A percentile compares a stretch with the other conserved stretches of the same genome.
phyloP scores from a whole-genome alignment of 1,140 invertebrate genomes.

The Antheraea pernyi region DNA sequence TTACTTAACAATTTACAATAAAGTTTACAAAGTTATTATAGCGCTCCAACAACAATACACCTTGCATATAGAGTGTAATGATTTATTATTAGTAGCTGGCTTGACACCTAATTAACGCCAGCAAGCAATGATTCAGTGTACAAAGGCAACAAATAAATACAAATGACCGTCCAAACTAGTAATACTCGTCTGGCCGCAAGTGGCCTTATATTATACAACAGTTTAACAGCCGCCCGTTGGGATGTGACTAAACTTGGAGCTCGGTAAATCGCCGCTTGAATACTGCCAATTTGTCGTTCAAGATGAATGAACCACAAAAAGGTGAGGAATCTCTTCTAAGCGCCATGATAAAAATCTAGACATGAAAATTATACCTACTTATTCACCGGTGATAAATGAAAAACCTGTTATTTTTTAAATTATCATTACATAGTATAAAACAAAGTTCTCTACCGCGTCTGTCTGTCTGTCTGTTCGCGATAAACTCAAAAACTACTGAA shows the following conservation, averaged over 20 bases:
- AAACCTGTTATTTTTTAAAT: no score
- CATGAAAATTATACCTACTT: no score
- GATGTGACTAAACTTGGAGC: slow-evolving; percentile 26
- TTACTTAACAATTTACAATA: no score
- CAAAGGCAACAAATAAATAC: slow-evolving; percentile 29
- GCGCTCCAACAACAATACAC: not conserved
- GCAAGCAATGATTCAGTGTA: slow-evolving; percentile 25
- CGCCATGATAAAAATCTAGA: not conserved
- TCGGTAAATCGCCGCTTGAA: not conserved
- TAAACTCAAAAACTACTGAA: no score
- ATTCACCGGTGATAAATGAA: no score
- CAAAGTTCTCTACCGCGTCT: no score
- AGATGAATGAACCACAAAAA: slow-evolving; percentile 7
- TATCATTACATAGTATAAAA: no score
- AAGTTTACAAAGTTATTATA: not conserved
- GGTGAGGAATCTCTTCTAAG: not conserved
- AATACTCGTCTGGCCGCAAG: slow-evolving; percentile 40
- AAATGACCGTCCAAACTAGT: slow-evolving; percentile 27
- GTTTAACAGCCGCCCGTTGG: slow-evolving; percentile 31
- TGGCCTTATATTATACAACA: slow-evolving; percentile 38
- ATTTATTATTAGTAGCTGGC: slow-evolving; percentile 7
- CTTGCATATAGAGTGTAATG: not conserved
- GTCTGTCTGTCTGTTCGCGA: no score
- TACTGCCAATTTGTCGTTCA: slow-evolving; percentile 11
- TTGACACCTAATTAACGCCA: slow-evolving; percentile 29